Evolutionary conservation across 2,797 vertebrate species (phyloP), one percentile per base, ranked within the genome.

Genomic region (Brotula barbata): DNA sequence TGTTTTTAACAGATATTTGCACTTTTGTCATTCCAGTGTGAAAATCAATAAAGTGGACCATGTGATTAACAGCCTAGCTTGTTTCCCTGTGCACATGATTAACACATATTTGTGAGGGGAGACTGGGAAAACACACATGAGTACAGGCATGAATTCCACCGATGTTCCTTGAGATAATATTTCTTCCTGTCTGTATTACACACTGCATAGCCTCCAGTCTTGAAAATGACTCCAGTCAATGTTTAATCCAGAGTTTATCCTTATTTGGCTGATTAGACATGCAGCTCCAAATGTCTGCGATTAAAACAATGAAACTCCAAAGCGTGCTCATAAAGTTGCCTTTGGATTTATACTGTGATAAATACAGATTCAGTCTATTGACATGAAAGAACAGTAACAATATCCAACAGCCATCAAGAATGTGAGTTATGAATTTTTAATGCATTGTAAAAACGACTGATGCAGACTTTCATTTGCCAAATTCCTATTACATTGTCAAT

Each of bases 31-130:
- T 75, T 83, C 20, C 55, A 64, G 10, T 74, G 53, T 78, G 40
- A 72, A 74, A 73, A 74, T 76, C 63, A 92, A 88, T 92, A 91
- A 92, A 93, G 61, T 86, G 63, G 67, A 87, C 64, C 60, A 75
- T 70, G 50, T 85, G 61, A 76, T 68, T 66, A 12, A 60, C 79
- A 68, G 67, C 21, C 10, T 23, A 5, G 2, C 67, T 65, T 41
- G 31, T 53, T 16, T 14, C 9, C 1, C 7, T 46, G 13, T 63
- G 0, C 14, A 31, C 48, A 1, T 42, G 17, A 40, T 1, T 21
- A 40, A 19, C 12, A 37, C 25, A 7, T 28, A 7, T 28, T n/a
- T n/a, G 25, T 28, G 4, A 28, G 25, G 25, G 25, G 25, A 28
- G 25, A 28, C n/a, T n/a, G n/a, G 25, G 25, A 28, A 7, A 3